Conservation (phyloP, 1,140 invertebrate genomes). For the Drosophila serrata region DNA sequence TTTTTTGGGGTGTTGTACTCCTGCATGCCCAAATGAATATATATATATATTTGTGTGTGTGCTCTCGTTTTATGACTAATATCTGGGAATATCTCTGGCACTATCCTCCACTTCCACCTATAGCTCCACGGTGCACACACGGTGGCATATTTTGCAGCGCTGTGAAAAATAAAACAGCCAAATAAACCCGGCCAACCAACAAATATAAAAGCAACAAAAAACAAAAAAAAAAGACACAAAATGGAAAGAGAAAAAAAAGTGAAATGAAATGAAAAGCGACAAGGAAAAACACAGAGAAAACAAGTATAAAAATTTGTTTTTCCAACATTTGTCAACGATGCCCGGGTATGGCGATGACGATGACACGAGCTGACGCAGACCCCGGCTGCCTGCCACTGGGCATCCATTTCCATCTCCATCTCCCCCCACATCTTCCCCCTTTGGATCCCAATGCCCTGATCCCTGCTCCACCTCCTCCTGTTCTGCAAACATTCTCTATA, state of each 20-base stretch:
- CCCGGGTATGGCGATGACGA: slow-evolving; percentile 53
- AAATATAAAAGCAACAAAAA: slow-evolving; percentile 20
- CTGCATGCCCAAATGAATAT: slow-evolving; percentile 79
- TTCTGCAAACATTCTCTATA: slow-evolving; percentile 29
- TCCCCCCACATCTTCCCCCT: slow-evolving; percentile 19
- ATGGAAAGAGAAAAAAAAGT: slow-evolving; percentile 5
- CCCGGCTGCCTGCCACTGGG: slow-evolving; percentile 42
- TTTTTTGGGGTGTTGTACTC: slow-evolving; percentile 9
- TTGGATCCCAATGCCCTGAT: slow-evolving; percentile 16
- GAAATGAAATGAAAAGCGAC: slow-evolving; percentile 20
- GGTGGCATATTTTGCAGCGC: slow-evolving; percentile 74
- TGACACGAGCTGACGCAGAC: slow-evolving; percentile 54
- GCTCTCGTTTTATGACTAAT: slow-evolving; percentile 82
- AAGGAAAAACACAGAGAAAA: slow-evolving; percentile 69
- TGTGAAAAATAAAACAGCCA: slow-evolving; percentile 81
- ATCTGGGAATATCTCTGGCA: slow-evolving; percentile 78
- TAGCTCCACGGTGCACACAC: slow-evolving; percentile 19
- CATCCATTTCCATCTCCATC: slow-evolving; percentile 27
- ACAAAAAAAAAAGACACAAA: slow-evolving; percentile 9
- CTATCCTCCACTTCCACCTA: slow-evolving; percentile 54
- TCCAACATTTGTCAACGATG: slow-evolving; percentile 83
- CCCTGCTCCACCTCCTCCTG: neutral
- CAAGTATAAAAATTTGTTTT: slow-evolving; percentile 85
- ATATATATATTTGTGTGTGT: slow-evolving; percentile 60
- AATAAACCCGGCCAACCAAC: slow-evolving; percentile 68